Evolutionary conservation across 2,113 vertebrate genomes (phyloP), one percentile per base, ranked within the genome.

Genomic region (Lagopus leucura): DNA sequence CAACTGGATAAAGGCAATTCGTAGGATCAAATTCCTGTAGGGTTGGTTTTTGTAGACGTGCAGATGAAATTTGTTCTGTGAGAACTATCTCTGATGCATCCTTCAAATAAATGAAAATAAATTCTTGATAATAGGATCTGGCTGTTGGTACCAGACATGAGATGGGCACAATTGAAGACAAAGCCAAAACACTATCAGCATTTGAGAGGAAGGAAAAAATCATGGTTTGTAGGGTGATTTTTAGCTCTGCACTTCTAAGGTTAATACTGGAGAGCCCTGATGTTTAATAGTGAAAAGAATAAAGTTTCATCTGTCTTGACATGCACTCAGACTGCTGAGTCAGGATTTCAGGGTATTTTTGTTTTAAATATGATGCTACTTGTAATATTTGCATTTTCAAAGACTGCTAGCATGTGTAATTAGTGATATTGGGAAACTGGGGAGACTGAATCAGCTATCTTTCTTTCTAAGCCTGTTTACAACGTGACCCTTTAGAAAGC

Each of bases 1-100:
- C 65, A 74, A 15, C 17, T 20, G 69, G 82, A 93, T 88, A 74
- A 94, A 88, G 52, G 64, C 73, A 86, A 40, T 65, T 91, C 66
- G 60, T 1, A 8, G 84, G 78, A 82, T 80, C 67, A 18, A 12
- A 66, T 91, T 93, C 82, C 81, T 82, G 2, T 34, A 25, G 50
- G 74, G 55, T 11, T 38, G 86, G 16, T 66, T 87, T 72, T 22
- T 2, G 6, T 48, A 80, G 71, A 6, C 22, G 0, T 4, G 36
- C 60, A 85, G 69, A 75, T 91, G 88, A 87, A 80, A 71, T 22
- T 85, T 47, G 34, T 47, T 92, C 76, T 66, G 67, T 63, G 45
- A 38, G 75, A 82, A 38, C 50, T 11, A 18, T 70, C 28, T 57
- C 2, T 3, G 48, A 32, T 28, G 32, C 13, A 9, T 70, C 64